Evolutionary conservation across 2,113 vertebrate species (phyloP).

Genomic region (Mungos mungo): DNA sequence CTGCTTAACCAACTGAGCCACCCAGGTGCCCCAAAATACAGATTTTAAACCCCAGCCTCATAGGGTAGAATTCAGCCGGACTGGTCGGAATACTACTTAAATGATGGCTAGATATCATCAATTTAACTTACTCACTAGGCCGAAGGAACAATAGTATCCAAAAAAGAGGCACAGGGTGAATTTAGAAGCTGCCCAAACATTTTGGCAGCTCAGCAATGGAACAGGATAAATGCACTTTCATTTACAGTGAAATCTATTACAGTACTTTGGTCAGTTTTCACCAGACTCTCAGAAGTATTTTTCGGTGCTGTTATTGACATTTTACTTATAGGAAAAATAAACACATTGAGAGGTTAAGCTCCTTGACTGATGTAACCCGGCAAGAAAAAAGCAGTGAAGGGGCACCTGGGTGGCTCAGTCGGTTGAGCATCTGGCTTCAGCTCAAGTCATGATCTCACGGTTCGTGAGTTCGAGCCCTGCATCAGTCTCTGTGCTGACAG

Average conservation of each 20-base stretch:
- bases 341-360: not conserved
- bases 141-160: not conserved
- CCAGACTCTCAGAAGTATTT: not conserved
- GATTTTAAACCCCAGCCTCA: not conserved
- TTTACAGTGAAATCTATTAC: not conserved
- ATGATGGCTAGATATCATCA: not conserved
- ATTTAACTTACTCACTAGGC: not conserved
- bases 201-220: not conserved
- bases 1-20: too few relatives aligned
- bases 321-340: conserved; percentile 26
- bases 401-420: too few relatives aligned
- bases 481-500: too few relatives aligned
- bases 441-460: too few relatives aligned
- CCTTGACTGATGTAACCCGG: not conserved
- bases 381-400: not conserved
- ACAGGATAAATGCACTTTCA: not conserved
- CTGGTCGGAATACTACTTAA: not conserved
- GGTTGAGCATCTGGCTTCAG: too few relatives aligned
- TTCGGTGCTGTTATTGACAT: not conserved
- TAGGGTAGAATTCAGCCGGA: not conserved
- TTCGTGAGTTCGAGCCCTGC: too few relatives aligned
- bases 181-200: not conserved
- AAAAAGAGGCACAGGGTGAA: not conserved
- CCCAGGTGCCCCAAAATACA: not conserved
- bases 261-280: not conserved